phyloP scores from a whole-genome alignment of 1,140 invertebrate species.

The Teleogryllus occipitalis region DNA sequence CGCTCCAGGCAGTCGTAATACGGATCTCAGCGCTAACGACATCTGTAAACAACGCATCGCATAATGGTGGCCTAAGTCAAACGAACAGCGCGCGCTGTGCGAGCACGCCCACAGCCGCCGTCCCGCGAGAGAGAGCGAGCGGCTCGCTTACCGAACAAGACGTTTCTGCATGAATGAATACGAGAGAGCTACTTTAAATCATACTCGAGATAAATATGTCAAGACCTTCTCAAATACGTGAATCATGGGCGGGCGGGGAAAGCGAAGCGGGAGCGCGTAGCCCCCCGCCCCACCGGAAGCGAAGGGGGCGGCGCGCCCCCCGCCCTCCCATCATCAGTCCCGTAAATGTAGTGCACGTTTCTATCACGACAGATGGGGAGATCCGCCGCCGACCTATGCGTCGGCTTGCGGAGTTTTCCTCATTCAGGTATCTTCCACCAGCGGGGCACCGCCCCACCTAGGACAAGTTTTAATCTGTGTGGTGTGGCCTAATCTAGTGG shows the following conservation, averaged over 20 bases:
- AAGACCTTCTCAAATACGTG: background rate
- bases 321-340: too few species aligned
- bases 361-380: too few species aligned
- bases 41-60: background rate
- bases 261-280: background rate
- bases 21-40: background rate
- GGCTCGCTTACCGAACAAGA: background rate
- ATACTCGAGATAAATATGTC: conserved; percentile 5
- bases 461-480: too few species aligned
- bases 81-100: background rate
- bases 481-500: too few species aligned
- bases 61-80: background rate
- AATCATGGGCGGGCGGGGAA: background rate
- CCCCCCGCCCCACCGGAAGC: too few species aligned
- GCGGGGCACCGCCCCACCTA: too few species aligned
- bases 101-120: too few species aligned
- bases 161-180: conserved; percentile 4
- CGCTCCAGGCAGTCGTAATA: background rate
- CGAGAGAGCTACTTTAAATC: background rate
- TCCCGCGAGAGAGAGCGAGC: background rate
- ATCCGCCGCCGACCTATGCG: too few species aligned
- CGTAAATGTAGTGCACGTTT: too few species aligned
- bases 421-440: too few species aligned
- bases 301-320: too few species aligned
- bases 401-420: too few species aligned